Evolutionary conservation across 2,888 invertebrate genomes (phyloP), one percentile per base, ranked within the genome.

Genomic region (Autographa pulchrina): DNA sequence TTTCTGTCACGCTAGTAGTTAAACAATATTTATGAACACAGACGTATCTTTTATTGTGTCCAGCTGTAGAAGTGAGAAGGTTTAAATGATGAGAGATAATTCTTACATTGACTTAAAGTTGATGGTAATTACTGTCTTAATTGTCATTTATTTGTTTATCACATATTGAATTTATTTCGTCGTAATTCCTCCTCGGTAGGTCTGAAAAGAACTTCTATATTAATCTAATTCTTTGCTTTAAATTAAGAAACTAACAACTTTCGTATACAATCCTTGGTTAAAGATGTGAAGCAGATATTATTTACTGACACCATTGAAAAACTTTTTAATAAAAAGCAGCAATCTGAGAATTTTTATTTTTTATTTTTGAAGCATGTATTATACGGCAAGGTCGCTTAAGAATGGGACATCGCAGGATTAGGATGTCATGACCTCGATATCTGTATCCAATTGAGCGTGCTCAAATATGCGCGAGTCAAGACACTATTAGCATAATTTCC

Each of bases 11-110:
- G 62, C 14, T 56, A 35, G 75, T 67, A 71, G 66, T 79, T 74
- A 80, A 78, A 78, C 31, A 60, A 71, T 68, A 81, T 80, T 81
- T 81, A 80, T 79, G 75, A 69, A 74, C 52, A 62, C 9, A 48
- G 59, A 69, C 67, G 62, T 58, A 61, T 41, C 25, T 69, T 81
- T 81, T 73, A 80, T 65, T 77, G 48, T 59, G 8, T 35, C 62
- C 38, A 25, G 18, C 60, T 71, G 60, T 43, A 68, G 58, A 61
- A 70, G 43, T 66, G n/a, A 64, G 56, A 38, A 72, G 54, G 31
- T 18, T 68, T 63, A 41, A 54, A 52, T 31, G 16, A 16, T 62
- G 48, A 62, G 3, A 20, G 56, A 59, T 64, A 64, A 32, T 25
- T 25, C 13, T 25, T 20, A 25, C 56, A 14, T 56, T 56, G 48